Base-by-base conservation (phyloP, 2,113 vertebrate genomes). In the Cricetomys ansorgei region DNA sequence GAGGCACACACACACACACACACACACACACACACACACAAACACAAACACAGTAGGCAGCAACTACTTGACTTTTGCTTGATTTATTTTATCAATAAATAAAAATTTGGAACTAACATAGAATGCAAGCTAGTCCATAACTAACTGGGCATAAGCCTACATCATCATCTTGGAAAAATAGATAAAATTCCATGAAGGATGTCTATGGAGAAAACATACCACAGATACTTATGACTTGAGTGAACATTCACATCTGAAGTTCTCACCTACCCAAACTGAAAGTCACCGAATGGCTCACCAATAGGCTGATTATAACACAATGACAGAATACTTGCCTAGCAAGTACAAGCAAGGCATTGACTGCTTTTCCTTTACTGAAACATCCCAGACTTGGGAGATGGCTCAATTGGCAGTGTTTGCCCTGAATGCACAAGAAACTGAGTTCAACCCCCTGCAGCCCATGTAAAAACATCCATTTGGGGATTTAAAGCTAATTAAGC, bases 21-120 rank as follows among this genome's bases (percentile, higher is more conserved):
- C 17, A 12, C 16, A 77, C 7, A 73, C 3, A 21, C 40, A 77
- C 4, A 29, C 62, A 64, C 62, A 64, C 62, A 64, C 62, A 64
- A 23, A 64, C 25, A 64, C 6, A 48, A 8, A 65, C 2, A 65
- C 8, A 69, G 34, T 59, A 21, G 57, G 50, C 45, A 67, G 70
- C 31, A 93, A 87, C 16, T 40, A 17, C 57, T 92, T 84, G 65
- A 88, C 69, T 57, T 8, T 43, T 64, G 69, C 27, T 97, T n/a
- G 43, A 89, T 50, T 92, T 53, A 50, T 89, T 97, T 91, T 70
- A 64, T 92, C 70, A 59, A 76, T 27, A 89, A n/a, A 17, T 27
- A 87, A 57, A 29, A 72, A 67, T 11, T 62, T 37, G 45, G 45
- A 81, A 65, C 29, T 92, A 45, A 65, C 27, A 43, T 16, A 55